Conservation (phyloP, 2,888 invertebrate species). For the Lycocerus yunnanus region DNA sequence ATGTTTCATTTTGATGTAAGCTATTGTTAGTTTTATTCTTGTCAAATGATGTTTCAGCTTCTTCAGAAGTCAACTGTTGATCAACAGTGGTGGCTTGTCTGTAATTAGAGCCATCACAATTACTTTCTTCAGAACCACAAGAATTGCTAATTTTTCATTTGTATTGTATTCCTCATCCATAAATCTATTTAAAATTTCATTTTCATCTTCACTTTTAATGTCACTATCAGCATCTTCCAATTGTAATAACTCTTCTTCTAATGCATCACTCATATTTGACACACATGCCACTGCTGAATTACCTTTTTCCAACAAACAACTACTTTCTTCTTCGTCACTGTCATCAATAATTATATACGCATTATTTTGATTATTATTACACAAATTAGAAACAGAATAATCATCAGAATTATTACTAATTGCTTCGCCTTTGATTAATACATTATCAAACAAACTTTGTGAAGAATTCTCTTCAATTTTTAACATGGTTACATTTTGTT, state of each 20-base stretch:
- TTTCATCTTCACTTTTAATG: slow-evolving; percentile 12
- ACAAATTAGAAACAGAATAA: background rate
- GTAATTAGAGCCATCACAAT: background rate
- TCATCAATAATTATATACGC: slow-evolving; percentile 1
- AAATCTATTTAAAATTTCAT: background rate
- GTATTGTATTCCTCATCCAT: background rate
- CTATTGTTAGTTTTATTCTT: background rate
- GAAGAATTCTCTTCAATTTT: background rate
- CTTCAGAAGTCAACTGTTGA: background rate
- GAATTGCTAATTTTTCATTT: background rate
- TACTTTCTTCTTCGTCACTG: background rate
- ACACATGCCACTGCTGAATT: background rate
- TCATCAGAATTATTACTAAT: background rate
- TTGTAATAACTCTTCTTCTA: slow-evolving; percentile 9
- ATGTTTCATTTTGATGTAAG: background rate
- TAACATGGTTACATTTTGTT: background rate
- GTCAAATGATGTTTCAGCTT: background rate
- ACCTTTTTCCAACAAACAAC: background rate
- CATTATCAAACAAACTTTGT: background rate
- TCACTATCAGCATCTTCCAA: slow-evolving; percentile 5
- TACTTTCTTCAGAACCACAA: background rate
- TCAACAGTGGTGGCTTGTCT: background rate
- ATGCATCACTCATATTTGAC: background rate
- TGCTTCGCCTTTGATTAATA: background rate
- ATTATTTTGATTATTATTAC: background rate